Percentiles rank a stretch among this genome's conserved stretches.
Conservation (phyloP, 2,888 invertebrate genomes). For the Odontothrips loti region DNA sequence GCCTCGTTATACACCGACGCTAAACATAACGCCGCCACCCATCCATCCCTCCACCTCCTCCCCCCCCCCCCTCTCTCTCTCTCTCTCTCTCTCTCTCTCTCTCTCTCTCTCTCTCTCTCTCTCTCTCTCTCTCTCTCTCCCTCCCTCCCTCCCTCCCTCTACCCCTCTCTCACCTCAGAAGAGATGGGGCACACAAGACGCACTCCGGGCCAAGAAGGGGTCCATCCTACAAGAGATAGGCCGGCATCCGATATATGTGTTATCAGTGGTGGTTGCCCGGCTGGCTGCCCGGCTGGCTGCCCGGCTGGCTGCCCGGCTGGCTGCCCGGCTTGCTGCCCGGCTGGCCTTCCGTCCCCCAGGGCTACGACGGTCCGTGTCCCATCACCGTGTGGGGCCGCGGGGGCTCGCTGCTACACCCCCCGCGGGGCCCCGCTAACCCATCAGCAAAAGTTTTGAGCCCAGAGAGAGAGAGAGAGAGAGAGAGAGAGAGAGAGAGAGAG, state of each 20-base stretch:
- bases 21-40: neutral
- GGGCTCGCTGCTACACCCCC: neutral
- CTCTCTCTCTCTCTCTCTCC: no score
- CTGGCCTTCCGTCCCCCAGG: neutral
- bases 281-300: neutral
- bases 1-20: neutral
- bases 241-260: neutral
- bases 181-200: no score
- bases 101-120: no score
- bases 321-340: neutral
- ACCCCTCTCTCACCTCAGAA: no score
- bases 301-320: neutral
- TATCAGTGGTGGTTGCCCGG: neutral
- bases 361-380: neutral
- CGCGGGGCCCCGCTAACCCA: neutral
- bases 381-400: neutral
- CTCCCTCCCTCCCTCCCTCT: no score
- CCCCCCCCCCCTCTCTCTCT: no score
- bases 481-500: no score
- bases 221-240: no score
- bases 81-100: no score
- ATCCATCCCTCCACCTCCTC: no score
- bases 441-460: slow-evolving; percentile 10
- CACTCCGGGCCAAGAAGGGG: no score
- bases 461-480: neutral